Evolutionary conservation across 2,797 vertebrate species (phyloP).

Genomic region (Platalea minor): DNA sequence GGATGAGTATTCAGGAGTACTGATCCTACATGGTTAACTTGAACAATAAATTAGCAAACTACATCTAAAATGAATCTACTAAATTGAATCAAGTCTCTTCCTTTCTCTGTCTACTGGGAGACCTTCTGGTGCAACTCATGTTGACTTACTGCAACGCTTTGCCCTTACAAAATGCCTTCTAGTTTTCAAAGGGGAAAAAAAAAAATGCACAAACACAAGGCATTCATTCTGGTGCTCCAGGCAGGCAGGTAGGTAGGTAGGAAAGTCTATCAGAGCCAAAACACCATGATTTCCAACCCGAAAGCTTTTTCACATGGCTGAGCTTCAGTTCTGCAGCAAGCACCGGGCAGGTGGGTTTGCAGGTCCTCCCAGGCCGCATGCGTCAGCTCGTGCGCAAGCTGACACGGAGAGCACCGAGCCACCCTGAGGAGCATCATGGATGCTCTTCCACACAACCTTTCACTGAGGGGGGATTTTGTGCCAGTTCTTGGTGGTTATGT

Average conservation of each 20-base stretch:
- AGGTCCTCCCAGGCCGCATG: rapidly evolving
- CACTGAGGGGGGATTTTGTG: neutral
- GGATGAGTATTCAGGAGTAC: neutral
- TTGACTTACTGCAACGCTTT: neutral
- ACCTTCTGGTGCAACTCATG: neutral
- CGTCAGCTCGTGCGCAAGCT: neutral
- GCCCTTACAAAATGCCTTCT: neutral
- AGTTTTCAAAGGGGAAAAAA: neutral
- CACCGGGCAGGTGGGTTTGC: rapidly evolving
- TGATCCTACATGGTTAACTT: neutral
- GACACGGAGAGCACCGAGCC: neutral
- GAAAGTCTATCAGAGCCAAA: neutral
- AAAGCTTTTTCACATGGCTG: neutral
- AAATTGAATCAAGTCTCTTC: neutral
- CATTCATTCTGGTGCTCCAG: neutral
- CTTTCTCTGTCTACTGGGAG: neutral
- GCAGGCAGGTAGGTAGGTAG: neutral
- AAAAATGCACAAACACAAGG: neutral
- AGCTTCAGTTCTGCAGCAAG: neutral
- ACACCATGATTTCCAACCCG: neutral
- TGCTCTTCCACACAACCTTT: neutral
- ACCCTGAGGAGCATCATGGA: rapidly evolving
- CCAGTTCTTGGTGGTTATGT: neutral
- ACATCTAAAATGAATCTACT: neutral
- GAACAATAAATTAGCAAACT: neutral